A percentile compares a stretch with the other conserved stretches of the same genome.
Evolutionary conservation across 2,888 invertebrate species (phyloP).

Genomic region (Aleiodes alternator): DNA sequence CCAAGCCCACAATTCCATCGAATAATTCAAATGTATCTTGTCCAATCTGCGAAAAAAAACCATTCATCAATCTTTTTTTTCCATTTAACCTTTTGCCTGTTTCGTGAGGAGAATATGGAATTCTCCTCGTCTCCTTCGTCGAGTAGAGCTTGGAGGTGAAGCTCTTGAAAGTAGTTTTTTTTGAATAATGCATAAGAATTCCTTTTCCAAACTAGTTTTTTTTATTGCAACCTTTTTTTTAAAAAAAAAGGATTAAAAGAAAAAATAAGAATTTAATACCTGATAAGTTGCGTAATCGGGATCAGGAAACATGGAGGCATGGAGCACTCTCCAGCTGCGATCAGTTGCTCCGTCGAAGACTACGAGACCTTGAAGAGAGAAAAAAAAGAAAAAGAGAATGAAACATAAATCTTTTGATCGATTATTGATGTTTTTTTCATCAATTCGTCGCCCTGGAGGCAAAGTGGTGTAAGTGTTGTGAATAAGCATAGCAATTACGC

Average conservation of each 20-base stretch:
- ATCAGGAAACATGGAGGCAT: slow-evolving; percentile 91
- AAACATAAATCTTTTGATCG: slow-evolving; percentile 1
- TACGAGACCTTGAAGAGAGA: slow-evolving; percentile 74
- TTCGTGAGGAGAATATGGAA: too few species aligned
- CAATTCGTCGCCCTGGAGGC: too few species aligned
- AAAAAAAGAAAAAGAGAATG: slow-evolving; percentile 25
- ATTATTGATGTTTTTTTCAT: not conserved
- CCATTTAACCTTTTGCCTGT: too few species aligned
- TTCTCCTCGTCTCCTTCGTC: too few species aligned
- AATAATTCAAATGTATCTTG: slow-evolving; percentile 83
- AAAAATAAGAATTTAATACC: slow-evolving; percentile 56
- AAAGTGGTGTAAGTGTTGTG: too few species aligned
- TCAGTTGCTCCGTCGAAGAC: slow-evolving; percentile 85
- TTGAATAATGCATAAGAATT: not conserved
- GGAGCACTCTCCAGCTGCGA: slow-evolving; percentile 87
- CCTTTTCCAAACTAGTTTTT: slow-evolving; percentile 1
- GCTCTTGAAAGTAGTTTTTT: not conserved
- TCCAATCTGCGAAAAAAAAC: slow-evolving; percentile 76
- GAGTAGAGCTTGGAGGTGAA: too few species aligned
- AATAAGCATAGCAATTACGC: too few species aligned
- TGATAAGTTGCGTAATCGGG: slow-evolving; percentile 86
- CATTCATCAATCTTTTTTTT: too few species aligned
- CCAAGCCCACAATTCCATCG: slow-evolving; percentile 85
- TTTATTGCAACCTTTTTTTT: not conserved
- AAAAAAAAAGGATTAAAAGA: not conserved